Conservation (phyloP, 2,113 vertebrate genomes). For the Bubo blakistoni region DNA sequence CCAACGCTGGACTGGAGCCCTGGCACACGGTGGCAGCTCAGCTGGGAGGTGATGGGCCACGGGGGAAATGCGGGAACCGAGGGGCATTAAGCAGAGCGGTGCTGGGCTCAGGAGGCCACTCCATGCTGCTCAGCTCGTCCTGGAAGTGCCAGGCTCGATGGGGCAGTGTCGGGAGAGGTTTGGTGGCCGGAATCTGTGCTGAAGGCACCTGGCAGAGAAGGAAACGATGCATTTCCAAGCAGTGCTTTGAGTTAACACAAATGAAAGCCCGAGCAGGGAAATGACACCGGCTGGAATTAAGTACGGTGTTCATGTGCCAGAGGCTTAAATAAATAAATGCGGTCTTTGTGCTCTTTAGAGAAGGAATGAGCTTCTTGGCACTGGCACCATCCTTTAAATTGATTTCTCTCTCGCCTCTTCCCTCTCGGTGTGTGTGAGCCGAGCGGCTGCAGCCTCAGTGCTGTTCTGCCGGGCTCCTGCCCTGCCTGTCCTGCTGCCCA, state of each 20-base stretch:
- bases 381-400: background rate
- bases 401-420: background rate
- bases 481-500: background rate
- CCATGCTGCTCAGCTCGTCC: background rate
- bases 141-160: background rate
- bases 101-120: background rate
- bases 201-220: background rate
- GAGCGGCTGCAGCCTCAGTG: background rate
- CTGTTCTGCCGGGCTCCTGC: background rate
- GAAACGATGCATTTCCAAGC: background rate
- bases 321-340: background rate
- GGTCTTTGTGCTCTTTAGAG: background rate
- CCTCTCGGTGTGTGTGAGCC: background rate
- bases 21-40: background rate
- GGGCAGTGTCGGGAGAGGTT: background rate
- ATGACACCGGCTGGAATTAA: background rate
- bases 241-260: background rate
- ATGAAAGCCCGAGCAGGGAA: background rate
- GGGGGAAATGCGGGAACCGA: rapidly evolving
- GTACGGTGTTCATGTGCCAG: background rate
- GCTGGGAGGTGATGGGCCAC: background rate
- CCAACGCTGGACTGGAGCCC: background rate
- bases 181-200: rapidly evolving
- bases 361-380: background rate
- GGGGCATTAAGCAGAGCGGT: rapidly evolving